Evolutionary conservation across 2,797 vertebrate species (phyloP), one percentile per base, ranked within the genome.

Genomic region (Tachyglossus aculeatus): DNA sequence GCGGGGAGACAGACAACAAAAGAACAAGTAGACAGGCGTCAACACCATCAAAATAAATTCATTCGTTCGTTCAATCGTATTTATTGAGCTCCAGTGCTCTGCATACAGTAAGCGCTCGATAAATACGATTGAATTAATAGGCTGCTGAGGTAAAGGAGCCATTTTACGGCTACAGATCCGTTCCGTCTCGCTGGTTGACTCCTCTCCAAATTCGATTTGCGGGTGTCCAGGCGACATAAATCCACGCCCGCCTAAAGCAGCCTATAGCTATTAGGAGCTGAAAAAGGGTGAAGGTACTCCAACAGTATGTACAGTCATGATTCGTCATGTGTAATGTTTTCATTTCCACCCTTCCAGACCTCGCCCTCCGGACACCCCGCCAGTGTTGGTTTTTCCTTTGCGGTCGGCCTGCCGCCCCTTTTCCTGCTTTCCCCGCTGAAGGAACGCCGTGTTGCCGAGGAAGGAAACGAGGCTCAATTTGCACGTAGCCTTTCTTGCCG

Each of bases 331-430:
- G 10, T 61, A 44, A 29, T 56, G 54, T 73, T 81, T 68, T 51
- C 19, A 33, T 81, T 77, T 74, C 70, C 64, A 47, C 22, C 0
- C 3, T 18, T 43, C 31, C 12, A 48, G 25, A 7, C 11, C 38
- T 41, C 50, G 13, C 44, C 16, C 61, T 67, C 67, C 57, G 2
- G 59, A 60, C 19, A 34, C 61, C 12, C 5, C 31, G 9, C 32
- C 51, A 9, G 19, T 60, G 33, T 71, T 63, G 78, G 69, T 60
- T 63, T 71, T 77, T 63, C 67, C 53, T 32, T 5, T 24, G 40
- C 41, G 48, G 25, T 59, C n/a, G n/a, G n/a, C n/a, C n/a, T n/a
- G n/a, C n/a, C 48, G 27, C 44, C 18, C n/a, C 31, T 5, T 51
- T 57, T 50, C 48, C 25, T 32, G 24, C 37, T 36, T 29, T 32